Evolutionary conservation across 2,797 vertebrate species (phyloP), one percentile per base, ranked within the genome.

Genomic region (Epinephelus coioides): DNA sequence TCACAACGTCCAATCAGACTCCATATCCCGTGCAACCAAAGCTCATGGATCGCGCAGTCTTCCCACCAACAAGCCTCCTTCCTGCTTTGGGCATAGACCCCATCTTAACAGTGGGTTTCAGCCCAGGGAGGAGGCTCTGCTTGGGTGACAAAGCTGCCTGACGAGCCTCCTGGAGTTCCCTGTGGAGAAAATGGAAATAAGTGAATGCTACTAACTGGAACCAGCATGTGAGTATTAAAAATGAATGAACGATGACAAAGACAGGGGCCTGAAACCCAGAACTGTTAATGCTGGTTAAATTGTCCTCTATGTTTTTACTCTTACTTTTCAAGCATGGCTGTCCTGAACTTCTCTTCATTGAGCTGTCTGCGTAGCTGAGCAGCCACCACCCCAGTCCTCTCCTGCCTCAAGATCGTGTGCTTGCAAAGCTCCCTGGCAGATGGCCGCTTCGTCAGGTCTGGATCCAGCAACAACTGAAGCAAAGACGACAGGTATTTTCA

Each of bases 321-420:
- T 89, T 94, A 98, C 98, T 96, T 98, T 92, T 99, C 97, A 80
- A 99, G 92, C 95, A 96, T 95, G 64, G 98, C 98, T 0, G 96
- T 98, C 93, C 97, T 97, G 89, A 96, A 96, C 87, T 96, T 99
- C 89, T 99, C 98, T 69, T 97, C 95, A 9, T 96, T 96, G 5
- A 99, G 95, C 84, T 98, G 97, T 86, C 90, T 94, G 72, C 96
- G 97, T 40, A 99, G 97, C 89, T 97, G 95, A 79, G 97, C 91
- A 12, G 97, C 96, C 63, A 95, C 87, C 83, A 94, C 97, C 54
- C 94, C 94, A 3, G 94, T 53, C 3, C 91, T 95, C 83, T 95
- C 92, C 23, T 95, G 96, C 55, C 94, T 66, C 50, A 99, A 93
- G 67, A 97, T 59, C 0, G 92, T 86, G 79, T 97, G 97, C 34